These are phyloP conservation scores for Enteromius paludinosus DNA, from an alignment of 2,797 vertebrate genomes.

Conservation along the genomic window DNA sequence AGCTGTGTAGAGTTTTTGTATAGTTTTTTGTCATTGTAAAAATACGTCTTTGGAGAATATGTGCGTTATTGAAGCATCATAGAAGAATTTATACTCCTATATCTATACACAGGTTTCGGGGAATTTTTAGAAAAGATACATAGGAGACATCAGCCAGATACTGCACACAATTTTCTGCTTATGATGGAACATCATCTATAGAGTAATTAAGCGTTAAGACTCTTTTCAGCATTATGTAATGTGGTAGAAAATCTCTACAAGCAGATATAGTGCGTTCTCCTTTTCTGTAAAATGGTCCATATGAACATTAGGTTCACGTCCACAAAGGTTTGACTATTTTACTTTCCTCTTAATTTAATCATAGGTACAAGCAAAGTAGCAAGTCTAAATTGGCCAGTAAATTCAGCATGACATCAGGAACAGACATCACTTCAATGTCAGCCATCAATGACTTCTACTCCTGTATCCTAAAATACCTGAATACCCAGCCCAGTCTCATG, in stretches of 20 bases:
- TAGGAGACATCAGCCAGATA: constrained; percentile 2
- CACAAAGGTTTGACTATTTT: neutral
- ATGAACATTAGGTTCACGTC: neutral
- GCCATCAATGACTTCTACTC: constrained; percentile 91
- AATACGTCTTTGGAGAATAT: neutral
- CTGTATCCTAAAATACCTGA: constrained; percentile 81
- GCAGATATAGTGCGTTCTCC: neutral
- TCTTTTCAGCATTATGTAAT: neutral
- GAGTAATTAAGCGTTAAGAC: constrained; percentile 10
- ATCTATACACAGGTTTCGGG: constrained; percentile 13
- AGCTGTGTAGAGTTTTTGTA: neutral
- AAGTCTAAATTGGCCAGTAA: constrained; percentile 69
- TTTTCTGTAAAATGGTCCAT: neutral
- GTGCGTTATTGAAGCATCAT: neutral
- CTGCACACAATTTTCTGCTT: constrained; percentile 24
- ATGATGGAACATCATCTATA: neutral
- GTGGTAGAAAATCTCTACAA: neutral
- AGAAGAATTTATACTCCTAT: neutral
- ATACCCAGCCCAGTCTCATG: too few relatives aligned
- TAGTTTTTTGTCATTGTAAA: constrained; percentile 4
- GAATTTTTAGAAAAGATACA: neutral
- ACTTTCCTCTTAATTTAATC: neutral
- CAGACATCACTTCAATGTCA: constrained; percentile 84
- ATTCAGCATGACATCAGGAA: constrained; percentile 70
- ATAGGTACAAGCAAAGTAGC: constrained; percentile 83